phyloP scores from a whole-genome alignment of 1,140 invertebrate species.

The Bathynomus jamesi region DNA sequence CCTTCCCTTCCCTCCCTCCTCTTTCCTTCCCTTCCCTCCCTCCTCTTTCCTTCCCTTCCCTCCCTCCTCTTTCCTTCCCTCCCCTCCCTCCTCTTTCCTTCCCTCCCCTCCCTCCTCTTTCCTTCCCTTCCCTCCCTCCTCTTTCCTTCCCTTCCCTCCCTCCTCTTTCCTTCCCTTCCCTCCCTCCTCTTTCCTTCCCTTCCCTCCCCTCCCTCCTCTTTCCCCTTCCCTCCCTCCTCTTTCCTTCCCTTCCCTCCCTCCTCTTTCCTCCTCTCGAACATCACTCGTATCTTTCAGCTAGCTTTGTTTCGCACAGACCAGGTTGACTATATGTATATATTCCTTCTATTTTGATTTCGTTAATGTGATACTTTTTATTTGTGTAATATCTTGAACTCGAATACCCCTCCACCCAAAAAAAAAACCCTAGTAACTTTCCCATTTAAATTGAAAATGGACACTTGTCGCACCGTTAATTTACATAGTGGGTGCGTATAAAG shows the following conservation, averaged over 20 bases:
- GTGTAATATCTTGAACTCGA: no score
- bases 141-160: not conserved
- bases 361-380: no score
- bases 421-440: no score
- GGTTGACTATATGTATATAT: no score
- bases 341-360: no score
- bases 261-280: constrained; percentile 7
- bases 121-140: not conserved
- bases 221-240: not conserved
- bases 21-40: constrained; percentile 3
- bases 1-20: not conserved
- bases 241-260: not conserved
- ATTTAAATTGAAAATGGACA: no score
- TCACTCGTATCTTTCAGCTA: constrained; percentile 3
- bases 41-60: not conserved
- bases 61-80: not conserved
- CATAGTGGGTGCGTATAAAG: no score
- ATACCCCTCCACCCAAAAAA: no score
- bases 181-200: not conserved
- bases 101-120: not conserved
- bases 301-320: no score
- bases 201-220: not conserved
- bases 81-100: not conserved
- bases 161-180: not conserved
- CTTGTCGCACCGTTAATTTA: no score